Conservation (phyloP, 1,140 invertebrate genomes). For the Drosophila neocordata region DNA sequence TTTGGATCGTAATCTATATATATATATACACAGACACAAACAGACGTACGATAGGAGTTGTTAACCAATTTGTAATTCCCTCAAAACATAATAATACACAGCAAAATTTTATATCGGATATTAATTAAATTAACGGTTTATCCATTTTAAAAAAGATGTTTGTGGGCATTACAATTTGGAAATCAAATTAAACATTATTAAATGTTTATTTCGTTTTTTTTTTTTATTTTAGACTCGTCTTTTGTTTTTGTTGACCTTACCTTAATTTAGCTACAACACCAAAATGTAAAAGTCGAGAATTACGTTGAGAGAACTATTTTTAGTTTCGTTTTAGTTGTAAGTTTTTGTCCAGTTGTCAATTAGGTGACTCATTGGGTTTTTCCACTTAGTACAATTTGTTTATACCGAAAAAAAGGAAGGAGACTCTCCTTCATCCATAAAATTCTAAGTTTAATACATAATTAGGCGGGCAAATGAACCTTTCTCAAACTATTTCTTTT, state of each 20-base stretch:
- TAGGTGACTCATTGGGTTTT: conserved; percentile 48
- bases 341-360: conserved; percentile 38
- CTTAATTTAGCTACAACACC: conserved; percentile 55
- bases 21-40: background rate
- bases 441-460: background rate
- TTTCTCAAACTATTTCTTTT: background rate
- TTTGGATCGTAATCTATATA: conserved; percentile 10
- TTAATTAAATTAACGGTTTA: background rate
- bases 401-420: background rate
- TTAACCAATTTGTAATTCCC: conserved; percentile 7
- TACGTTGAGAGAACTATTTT: conserved; percentile 29
- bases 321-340: conserved; percentile 56
- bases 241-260: conserved; percentile 53
- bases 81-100: background rate
- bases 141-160: background rate
- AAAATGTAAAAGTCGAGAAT: conserved; percentile 24
- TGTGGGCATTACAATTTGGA: background rate
- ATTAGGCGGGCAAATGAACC: background rate
- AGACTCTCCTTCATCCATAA: background rate
- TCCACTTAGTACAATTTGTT: conserved; percentile 24
- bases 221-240: conserved; percentile 13
- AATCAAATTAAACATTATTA: background rate
- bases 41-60: background rate
- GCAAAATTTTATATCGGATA: background rate
- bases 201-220: background rate